Percentiles rank a stretch among this genome's conserved stretches.
Conservation (phyloP, 2,888 invertebrate genomes). For the Lepidocyrtinus sp. region DNA sequence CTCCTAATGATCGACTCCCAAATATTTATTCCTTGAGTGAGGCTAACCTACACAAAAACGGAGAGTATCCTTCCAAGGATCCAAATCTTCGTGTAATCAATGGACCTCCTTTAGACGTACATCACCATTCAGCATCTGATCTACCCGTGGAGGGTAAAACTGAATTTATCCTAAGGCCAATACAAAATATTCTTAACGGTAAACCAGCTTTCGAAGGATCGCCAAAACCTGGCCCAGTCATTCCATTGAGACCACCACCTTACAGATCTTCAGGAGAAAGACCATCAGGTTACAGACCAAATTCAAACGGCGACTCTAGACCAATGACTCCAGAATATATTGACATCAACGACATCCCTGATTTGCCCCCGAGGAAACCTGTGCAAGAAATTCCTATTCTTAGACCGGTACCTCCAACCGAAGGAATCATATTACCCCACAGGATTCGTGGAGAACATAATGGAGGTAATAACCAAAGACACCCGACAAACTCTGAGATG, state of each 20-base stretch:
- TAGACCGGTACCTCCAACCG: slow-evolving; percentile 52
- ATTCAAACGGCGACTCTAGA: background rate
- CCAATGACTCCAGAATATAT: background rate
- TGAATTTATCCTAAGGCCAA: slow-evolving; percentile 59
- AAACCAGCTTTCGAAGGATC: slow-evolving; percentile 67
- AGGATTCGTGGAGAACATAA: slow-evolving; percentile 33
- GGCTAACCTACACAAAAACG: slow-evolving; percentile 61
- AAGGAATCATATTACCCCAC: slow-evolving; percentile 52
- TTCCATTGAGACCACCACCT: slow-evolving; percentile 48
- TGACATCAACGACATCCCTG: slow-evolving; percentile 51
- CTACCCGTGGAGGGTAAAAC: slow-evolving; percentile 60
- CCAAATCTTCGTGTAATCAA: slow-evolving; percentile 47
- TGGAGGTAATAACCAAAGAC: slow-evolving; percentile 1
- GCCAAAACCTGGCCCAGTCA: slow-evolving; percentile 66
- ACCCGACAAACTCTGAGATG: slow-evolving; percentile 36
- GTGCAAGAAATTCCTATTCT: slow-evolving; percentile 43
- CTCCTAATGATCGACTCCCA: slow-evolving; percentile 62
- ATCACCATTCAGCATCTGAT: slow-evolving; percentile 34
- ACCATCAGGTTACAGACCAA: slow-evolving; percentile 36
- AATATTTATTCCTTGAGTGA: slow-evolving; percentile 62
- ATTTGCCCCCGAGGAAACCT: slow-evolving; percentile 35
- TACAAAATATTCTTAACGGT: slow-evolving; percentile 71
- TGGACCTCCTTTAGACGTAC: slow-evolving; percentile 26
- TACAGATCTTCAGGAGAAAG: slow-evolving; percentile 40
- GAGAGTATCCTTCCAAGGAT: slow-evolving; percentile 50